Evolutionary conservation across 2,113 vertebrate genomes (phyloP).

Genomic region (Lepus timidus): DNA sequence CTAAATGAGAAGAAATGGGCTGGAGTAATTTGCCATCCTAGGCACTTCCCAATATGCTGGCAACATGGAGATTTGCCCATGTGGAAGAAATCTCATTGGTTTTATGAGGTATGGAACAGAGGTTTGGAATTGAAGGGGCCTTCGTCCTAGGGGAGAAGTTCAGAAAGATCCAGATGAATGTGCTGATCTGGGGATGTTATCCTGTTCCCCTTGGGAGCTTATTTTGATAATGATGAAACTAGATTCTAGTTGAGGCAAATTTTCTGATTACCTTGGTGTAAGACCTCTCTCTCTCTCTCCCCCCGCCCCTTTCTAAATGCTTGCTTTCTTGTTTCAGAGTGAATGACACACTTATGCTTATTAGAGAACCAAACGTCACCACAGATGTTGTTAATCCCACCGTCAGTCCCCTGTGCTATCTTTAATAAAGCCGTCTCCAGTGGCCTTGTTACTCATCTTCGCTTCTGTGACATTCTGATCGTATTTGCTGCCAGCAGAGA

Average conservation of each 20-base stretch:
- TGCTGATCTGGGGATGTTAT: not conserved
- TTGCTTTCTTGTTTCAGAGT: not conserved
- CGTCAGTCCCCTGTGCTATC: not conserved
- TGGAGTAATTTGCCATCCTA: not conserved
- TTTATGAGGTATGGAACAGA: not conserved
- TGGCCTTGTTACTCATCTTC: not conserved
- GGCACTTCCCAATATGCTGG: not conserved
- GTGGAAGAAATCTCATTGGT: conserved; percentile 8
- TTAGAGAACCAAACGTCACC: not conserved
- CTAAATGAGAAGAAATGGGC: not conserved
- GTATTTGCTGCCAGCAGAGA: not conserved
- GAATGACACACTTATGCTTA: not conserved
- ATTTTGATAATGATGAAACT: not conserved
- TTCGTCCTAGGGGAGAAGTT: not conserved
- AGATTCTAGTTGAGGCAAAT: conserved; percentile 39
- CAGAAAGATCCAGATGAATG: not conserved
- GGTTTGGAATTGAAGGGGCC: not conserved
- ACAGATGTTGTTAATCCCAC: not conserved
- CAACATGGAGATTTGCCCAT: not conserved
- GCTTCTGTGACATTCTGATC: conserved; percentile 32
- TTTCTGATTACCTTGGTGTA: not conserved
- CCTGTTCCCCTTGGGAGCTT: not conserved
- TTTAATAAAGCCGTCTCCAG: conserved; percentile 48
- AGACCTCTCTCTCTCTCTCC: not conserved
- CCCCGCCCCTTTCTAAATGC: not conserved